Evolutionary conservation across 2,888 invertebrate species (phyloP), one percentile per base, ranked within the genome.

Genomic region (Xestia xanthographa): DNA sequence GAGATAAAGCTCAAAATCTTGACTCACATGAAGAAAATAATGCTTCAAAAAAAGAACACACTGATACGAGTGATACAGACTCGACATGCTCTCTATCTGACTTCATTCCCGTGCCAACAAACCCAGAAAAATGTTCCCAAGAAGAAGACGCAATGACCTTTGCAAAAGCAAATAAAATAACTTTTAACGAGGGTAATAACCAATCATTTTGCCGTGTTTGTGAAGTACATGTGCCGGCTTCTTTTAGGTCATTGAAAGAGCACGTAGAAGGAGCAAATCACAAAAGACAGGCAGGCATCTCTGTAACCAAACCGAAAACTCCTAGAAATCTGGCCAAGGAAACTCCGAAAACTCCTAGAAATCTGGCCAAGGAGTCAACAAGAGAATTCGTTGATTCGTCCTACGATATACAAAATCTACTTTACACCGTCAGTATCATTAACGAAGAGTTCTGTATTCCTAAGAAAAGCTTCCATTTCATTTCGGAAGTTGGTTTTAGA

Each of bases 401-500:
- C 14, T 75, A 22, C 48, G 0, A 5, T 9, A 0, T 77, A 26
- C 0, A 14, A 38, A n/a, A 5, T 12, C 0, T 65, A 0, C 74
- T 80, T 5, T 62, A 66, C 65, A 43, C 14, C 8, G 70, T 74
- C 5, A 72, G 79, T 12, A 69, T 93, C 4, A 67, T 93, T 0
- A 93, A 93, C 76, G 83, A 88, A 0, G 78, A 82, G 56, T 85
- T 86, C 75, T 92, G 90, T 58, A 38, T 93, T 5, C 2, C 65
- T 0, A 3, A 34, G 3, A 9, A 60, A 0, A 91, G 92, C 74
- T 90, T 75, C 26, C 34, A 76, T 12, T 76, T 91, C 48, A 71
- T 92, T 6, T 86, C 86, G 0, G 58, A 41, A 17, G 75, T 66
- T 50, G 63, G 38, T 5, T n/a, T 50, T 0, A 58, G 67, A 20